Evolutionary conservation across 2,113 vertebrate genomes (phyloP), one percentile per base, ranked within the genome.

Genomic region (Physeter macrocephalus): DNA sequence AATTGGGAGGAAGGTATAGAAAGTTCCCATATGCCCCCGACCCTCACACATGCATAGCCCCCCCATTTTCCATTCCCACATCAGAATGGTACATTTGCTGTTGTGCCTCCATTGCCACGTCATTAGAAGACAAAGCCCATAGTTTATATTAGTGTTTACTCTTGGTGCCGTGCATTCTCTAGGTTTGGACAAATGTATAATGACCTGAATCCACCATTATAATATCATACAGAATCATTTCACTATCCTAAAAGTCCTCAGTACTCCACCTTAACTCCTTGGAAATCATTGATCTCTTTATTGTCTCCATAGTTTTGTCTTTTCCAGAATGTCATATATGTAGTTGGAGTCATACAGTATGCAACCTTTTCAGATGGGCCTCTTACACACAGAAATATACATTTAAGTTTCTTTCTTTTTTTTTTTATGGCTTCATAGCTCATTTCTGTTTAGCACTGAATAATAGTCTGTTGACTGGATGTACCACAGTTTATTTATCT

Each of bases 371-470:
- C 23, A 54, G 34, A 91, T 49, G 46, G 62, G 52, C 49, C 59
- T 71, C 62, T 86, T 95, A 71, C 4, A 41, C 17, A 17, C 11
- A 69, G 52, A 69, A 78, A 52, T 36, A 52, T 52, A 61, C 20
- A 61, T 39, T 31, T 69, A 91, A 20, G 18, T 67, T 85, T 27
- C n/a, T 69, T 41, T 69, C 54, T 69, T 90, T 69, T 69, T 64
- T 69, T 90, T 69, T 91, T 52, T n/a, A 61, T 78, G 81, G 8
- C 62, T 95, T 85, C 1, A 91, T 41, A 61, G 21, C 15, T 34
- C 49, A 59, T 77, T 78, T 91, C 20, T n/a, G 85, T 88, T 88
- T 82, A 89, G 57, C 23, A 46, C 11, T 82, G 54, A 94, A 12
- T 74, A 89, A 89, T 82, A 54, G 41, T 41, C 7, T 49, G 82